phyloP scores from a whole-genome alignment of 2,888 invertebrate genomes.

The Erebia palarica region DNA sequence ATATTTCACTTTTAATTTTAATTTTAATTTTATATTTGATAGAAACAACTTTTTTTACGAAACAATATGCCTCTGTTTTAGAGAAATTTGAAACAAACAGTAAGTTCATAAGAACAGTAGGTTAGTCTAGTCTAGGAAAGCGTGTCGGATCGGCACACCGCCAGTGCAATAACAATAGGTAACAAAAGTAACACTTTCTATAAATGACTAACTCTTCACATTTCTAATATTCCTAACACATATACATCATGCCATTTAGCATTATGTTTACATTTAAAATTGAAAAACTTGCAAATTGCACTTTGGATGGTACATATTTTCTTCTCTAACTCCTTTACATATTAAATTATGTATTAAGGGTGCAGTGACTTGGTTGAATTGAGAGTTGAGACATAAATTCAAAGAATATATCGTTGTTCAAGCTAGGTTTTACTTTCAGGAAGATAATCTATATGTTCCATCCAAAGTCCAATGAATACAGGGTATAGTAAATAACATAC shows the following conservation, averaged over 20 bases:
- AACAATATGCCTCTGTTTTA: conserved; percentile 32
- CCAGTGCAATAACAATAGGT: conserved; percentile 42
- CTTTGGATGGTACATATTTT: conserved; percentile 33
- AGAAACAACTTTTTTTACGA: too few species aligned
- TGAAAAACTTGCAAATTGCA: conserved; percentile 42
- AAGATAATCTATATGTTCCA: conserved; percentile 21
- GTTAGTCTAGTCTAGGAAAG: conserved; percentile 43
- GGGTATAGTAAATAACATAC: conserved; percentile 46
- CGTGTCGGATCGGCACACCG: conserved; percentile 46
- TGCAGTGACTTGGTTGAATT: too few species aligned
- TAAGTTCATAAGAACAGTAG: conserved; percentile 36
- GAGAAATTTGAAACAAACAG: conserved; percentile 32
- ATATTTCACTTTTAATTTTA: neutral
- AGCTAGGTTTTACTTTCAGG: neutral
- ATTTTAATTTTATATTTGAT: neutral
- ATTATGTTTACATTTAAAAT: conserved; percentile 34
- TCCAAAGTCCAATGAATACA: conserved; percentile 41
- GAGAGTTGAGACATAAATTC: too few species aligned
- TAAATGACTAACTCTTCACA: conserved; percentile 37
- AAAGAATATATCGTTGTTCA: neutral
- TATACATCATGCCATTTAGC: conserved; percentile 73
- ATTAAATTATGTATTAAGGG: too few species aligned
- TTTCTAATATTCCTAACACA: conserved; percentile 59
- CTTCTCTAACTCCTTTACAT: neutral
- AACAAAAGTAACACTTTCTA: conserved; percentile 35